These are phyloP conservation scores for Phalacrocorax pelagicus DNA, from an alignment of 2,113 vertebrate species.

Conservation along the genomic window DNA sequence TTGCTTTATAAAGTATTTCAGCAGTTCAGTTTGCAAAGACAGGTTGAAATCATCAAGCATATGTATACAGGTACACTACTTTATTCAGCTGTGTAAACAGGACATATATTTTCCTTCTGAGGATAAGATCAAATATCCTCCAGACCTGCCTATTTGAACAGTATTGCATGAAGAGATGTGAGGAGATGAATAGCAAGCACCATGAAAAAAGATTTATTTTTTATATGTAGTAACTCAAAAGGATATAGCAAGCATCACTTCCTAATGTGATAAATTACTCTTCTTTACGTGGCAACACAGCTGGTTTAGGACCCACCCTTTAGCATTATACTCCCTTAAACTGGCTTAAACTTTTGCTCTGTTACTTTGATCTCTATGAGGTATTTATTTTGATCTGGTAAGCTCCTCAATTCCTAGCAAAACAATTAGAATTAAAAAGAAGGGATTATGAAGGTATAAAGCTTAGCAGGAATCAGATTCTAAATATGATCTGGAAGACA, in stretches of 20 bases:
- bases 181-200: background rate
- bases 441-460: constrained; percentile 62
- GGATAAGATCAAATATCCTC: background rate
- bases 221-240: background rate
- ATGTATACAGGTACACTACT: background rate
- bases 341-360: constrained; percentile 24
- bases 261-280: background rate
- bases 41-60: background rate
- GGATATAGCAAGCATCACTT: background rate
- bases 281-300: background rate
- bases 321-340: constrained; percentile 7
- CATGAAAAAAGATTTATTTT: background rate
- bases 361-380: background rate
- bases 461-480: constrained; percentile 47
- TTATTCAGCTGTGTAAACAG: background rate
- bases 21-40: background rate
- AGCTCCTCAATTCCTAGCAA: constrained; percentile 47
- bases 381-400: constrained; percentile 63
- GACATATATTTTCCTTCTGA: background rate
- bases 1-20: background rate
- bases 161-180: background rate
- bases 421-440: constrained; percentile 65
- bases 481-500: constrained; percentile 57
- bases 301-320: background rate
- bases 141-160: background rate